phyloP scores from a whole-genome alignment of 1,140 invertebrate genomes.

The Archegozetes longisetosus region DNA sequence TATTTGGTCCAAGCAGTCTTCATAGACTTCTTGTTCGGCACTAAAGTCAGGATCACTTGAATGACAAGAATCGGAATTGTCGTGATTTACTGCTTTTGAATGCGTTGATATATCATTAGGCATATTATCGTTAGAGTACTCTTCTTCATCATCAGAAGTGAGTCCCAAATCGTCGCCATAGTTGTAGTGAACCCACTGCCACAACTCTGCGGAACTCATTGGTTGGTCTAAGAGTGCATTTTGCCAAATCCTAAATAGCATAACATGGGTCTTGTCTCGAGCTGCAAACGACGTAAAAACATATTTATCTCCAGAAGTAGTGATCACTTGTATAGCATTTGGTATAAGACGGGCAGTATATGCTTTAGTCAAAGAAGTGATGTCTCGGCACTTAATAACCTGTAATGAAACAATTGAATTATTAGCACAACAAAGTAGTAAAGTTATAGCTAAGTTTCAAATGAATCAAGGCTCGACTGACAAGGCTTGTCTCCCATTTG shows the following conservation, averaged over 20 bases:
- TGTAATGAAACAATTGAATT: slow-evolving; percentile 69
- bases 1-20: background rate
- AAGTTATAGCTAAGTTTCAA: background rate
- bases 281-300: slow-evolving; percentile 12
- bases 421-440: background rate
- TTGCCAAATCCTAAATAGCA: slow-evolving; percentile 89
- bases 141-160: slow-evolving; percentile 82
- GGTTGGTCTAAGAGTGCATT: slow-evolving; percentile 80
- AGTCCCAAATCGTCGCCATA: slow-evolving; percentile 84
- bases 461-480: background rate
- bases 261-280: slow-evolving; percentile 61
- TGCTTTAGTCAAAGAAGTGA: slow-evolving; percentile 8
- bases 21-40: background rate
- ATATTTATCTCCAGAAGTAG: slow-evolving; percentile 9
- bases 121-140: slow-evolving; percentile 33
- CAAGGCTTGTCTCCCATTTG: slow-evolving; percentile 71
- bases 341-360: slow-evolving; percentile 10
- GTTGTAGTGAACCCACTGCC: slow-evolving; percentile 73
- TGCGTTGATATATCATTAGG: slow-evolving; percentile 28
- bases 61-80: background rate
- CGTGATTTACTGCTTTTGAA: background rate
- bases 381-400: slow-evolving; percentile 4
- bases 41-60: background rate
- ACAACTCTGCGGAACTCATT: slow-evolving; percentile 68
- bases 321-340: slow-evolving; percentile 14